Evolutionary conservation across 1,140 invertebrate species (phyloP), one percentile per base, ranked within the genome.

Genomic region (Macrotrachela quadricornifera): DNA sequence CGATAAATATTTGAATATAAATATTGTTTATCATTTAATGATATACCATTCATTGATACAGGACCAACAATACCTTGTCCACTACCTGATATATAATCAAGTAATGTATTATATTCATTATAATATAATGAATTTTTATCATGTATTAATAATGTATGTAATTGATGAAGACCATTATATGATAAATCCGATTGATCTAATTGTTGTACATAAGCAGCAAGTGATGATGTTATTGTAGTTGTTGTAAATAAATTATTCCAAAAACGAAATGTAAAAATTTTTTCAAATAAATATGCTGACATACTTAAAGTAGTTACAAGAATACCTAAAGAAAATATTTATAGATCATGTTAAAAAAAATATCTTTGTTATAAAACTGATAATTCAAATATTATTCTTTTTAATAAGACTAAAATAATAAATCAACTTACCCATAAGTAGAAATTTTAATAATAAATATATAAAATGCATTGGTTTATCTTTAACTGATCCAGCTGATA

Each of bases 271-370:
- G 39, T 49, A 16, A 54, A 54, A 39, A 54, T 49, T 46, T 13
- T 38, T 38, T 54, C 41, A 40, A 30, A 60, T 51, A 66, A 64
- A 78, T 39, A 79, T 74, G 84, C 81, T 16, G 81, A 85, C 69
- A 83, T 76, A 60, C 81, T 84, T 14, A 85, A 70, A 54, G 92
- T 78, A 0, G 85, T 87, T 21, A 92, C 82, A 88, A 76, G 51
- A 75, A 78, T 43, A 85, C 77, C 2, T 92, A 75, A 1, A 80
- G 79, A 14, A 91, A 75, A 58, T 92, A 79, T 51, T 56, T 56
- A 1, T 40, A 18, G 10, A 51, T 2, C 49, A 56, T 56, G 16
- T 15, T 9, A 10, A n/a, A 49, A 49, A 39, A 13, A 8, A n/a
- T 37, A 13, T 21, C 14, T 36, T 49, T 49, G 47, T 17, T 17